Base-by-base conservation (phyloP, 2,113 vertebrate species). In the Egretta garzetta region DNA sequence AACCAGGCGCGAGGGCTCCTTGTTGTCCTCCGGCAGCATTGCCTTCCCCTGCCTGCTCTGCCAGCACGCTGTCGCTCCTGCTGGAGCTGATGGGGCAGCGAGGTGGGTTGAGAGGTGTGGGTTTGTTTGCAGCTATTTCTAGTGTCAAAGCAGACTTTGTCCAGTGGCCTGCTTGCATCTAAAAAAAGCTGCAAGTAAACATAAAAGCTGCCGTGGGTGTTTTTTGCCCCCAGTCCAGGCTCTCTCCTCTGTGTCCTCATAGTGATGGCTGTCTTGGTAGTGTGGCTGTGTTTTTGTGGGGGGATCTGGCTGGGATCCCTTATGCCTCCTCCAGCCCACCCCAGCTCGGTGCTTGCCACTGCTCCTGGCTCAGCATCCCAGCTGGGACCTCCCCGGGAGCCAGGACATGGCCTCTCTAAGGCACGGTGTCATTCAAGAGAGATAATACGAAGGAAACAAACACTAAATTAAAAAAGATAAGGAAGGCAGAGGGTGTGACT, bases 21-120 rank as follows among this genome's bases (percentile, higher is more conserved):
- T 1, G 1, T 27, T 73, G 62, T 52, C 76, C 39, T 45, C 37
- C 4, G 3, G 3, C 1, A 3, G 67, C 1, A 0, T 41, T 3
- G 4, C 67, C 41, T 53, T 92, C 14, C 52, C 56, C 49, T 86
- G 18, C 58, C 35, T 14, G 19, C 71, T 33, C 39, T 39, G 33
- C 2, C 3, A 23, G 10, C 0, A 1, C 22, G 39, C 72, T 58
- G 35, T 59, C 1, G 1, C 59, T 83, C 75, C 67, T 80, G 62
- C 26, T 16, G 1, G 7, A 13, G 1, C 24, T 67, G 50, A 6
- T 50, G 49, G 28, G 56, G 83, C 63, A 59, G 59, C 0, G 1
- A 66, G 39, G 30, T 73, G 81, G 14, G 18, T 49, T 81, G 68
- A 62, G 49, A 83, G 33, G 37, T 1, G 3, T 67, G 49, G 32